Percentiles rank a stretch among this genome's conserved stretches.
These are phyloP conservation scores for Rhinoderma darwinii DNA, from an alignment of 2,113 vertebrate genomes.

Conservation along the genomic window DNA sequence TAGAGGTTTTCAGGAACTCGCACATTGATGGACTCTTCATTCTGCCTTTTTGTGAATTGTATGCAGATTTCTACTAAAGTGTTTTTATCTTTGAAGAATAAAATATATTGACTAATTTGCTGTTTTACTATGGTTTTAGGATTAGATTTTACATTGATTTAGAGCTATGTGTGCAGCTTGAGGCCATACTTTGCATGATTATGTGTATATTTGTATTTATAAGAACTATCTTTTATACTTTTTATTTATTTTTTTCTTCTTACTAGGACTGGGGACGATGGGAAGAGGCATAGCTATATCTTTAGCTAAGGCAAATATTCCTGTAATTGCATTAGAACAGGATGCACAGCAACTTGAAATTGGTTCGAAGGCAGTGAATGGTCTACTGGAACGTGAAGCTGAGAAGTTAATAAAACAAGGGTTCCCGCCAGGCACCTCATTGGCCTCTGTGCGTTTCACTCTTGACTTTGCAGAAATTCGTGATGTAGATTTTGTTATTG, in stretches of 20 bases:
- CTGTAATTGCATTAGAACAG: conserved; percentile 86
- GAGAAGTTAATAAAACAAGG: conserved; percentile 67
- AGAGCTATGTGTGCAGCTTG: no score
- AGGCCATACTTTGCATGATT: no score
- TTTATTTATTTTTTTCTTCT: conserved; percentile 48
- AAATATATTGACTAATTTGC: no score
- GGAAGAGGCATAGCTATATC: conserved; percentile 85
- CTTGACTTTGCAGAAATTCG: conserved; percentile 69
- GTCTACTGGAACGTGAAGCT: conserved; percentile 77
- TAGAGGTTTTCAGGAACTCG: no score
- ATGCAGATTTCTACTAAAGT: no score
- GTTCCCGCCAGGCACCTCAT: conserved; percentile 60
- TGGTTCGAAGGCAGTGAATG: conserved; percentile 74
- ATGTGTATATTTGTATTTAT: no score
- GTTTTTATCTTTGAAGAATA: no score
- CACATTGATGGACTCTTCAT: no score
- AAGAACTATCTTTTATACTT: background rate
- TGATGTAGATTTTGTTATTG: conserved; percentile 85
- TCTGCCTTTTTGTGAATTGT: no score
- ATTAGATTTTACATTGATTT: no score
- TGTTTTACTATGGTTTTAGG: no score
- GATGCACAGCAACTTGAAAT: conserved; percentile 75
- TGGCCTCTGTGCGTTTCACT: conserved; percentile 73
- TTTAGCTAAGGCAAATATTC: conserved; percentile 80
- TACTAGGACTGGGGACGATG: conserved; percentile 91